Base-by-base conservation (phyloP, 2,888 invertebrate species). In the Gymnocheta viridis region DNA sequence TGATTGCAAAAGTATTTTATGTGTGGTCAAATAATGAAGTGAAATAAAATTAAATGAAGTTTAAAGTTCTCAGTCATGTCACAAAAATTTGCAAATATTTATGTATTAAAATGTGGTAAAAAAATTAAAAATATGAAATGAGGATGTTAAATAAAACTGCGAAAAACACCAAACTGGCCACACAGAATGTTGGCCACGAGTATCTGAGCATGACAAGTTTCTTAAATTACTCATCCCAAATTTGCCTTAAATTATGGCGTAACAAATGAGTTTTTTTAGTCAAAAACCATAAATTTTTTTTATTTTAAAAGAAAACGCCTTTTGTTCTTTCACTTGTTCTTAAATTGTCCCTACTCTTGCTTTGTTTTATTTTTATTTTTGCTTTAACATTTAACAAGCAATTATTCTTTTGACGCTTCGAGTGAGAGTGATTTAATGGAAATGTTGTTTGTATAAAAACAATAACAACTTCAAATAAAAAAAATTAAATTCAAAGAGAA, bases 341-440 rank as follows among this genome's bases (percentile, higher is more conserved):
- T 22, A 19, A 58, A 62, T 19, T 64, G 60, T 64, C 38, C 51
- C 51, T 54, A 27, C 44, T 74, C 70, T 62, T 49, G 38, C 27
- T 64, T 38, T 56, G 35, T 81, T 73, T 70, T 19, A 58, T 49
- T 54, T 51, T 17, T 58, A 24, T 17, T 5, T 54, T 54, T 49
- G 12, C 58, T 41, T 60, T 2, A 73, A 29, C 74, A 32, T 81
- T 81, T 81, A 69, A 74, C 81, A 81, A 62, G 32, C 81, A 81
- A 81, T 81, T 81, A 74, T 81, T 69, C 74, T 81, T 69, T 69
- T 69, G 58, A 81, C 60, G 67, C 81, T 84, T 73, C 67, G 38
- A 81, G 74, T 74, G 67, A 67, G 74, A 81, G 67, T 74, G 74
- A 74, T 81, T 81, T 81, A 74, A 74, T 73, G 73, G 58, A 51